These are phyloP conservation scores for Harmothoe impar DNA, from an alignment of 2,888 invertebrate genomes.

Conservation along the genomic window DNA sequence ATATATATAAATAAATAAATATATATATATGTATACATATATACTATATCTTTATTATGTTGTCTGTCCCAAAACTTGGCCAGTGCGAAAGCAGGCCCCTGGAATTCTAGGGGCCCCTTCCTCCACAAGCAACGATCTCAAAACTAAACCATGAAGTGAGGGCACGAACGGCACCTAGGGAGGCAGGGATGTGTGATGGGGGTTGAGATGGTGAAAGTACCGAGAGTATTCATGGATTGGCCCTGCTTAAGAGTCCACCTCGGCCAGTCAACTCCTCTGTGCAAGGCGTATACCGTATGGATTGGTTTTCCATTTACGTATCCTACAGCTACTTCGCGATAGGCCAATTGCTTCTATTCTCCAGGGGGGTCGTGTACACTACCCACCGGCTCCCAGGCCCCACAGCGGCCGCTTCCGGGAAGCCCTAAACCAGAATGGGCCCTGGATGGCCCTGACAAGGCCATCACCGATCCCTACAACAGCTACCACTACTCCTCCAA, in stretches of 20 bases:
- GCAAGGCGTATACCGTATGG: background rate
- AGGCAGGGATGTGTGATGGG: background rate
- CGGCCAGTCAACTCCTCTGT: background rate
- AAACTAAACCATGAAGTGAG: background rate
- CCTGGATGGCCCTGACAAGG: background rate
- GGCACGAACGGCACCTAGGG: background rate
- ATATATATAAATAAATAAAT: no score
- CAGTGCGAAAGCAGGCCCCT: background rate
- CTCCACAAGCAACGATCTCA: background rate
- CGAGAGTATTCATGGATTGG: background rate
- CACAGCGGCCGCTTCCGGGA: background rate
- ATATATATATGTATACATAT: no score
- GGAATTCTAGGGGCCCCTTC: background rate
- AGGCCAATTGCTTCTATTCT: conserved; percentile 7
- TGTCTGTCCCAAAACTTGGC: no score
- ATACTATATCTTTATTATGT: no score
- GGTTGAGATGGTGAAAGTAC: background rate
- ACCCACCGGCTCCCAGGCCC: background rate
- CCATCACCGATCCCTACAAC: background rate
- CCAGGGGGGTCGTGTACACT: background rate
- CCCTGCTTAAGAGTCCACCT: background rate
- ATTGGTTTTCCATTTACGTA: conserved; percentile 24
- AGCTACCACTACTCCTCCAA: background rate
- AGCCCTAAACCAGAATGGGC: background rate
- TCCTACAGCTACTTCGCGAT: background rate